Base-by-base conservation (phyloP, 2,113 vertebrate species). In the Dasyurus viverrinus region DNA sequence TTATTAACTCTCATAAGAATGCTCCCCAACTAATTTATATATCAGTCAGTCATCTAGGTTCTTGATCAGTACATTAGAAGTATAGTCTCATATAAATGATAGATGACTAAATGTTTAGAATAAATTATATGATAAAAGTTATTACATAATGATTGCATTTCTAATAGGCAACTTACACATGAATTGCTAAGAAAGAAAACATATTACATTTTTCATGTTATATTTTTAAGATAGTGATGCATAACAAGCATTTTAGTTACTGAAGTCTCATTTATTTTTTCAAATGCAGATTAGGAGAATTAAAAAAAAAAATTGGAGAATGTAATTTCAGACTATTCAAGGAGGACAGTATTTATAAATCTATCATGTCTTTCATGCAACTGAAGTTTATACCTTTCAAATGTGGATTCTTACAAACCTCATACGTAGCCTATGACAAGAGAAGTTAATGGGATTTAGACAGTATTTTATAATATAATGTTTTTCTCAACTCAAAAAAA, bases 41-140 rank as follows among this genome's bases (percentile, higher is more conserved):
- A 47, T 90, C 93, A 94, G 11, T 91, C 54, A 94, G 11, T 91
- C 60, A 94, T 50, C 2, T 90, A 24, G 19, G 60, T 95, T 90
- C 47, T 93, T 22, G 53, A 68, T 46, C 23, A 36, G 36, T 16
- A 52, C 92, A 92, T 91, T 89, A 94, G 55, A 36, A 55, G 90
- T 90, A 5, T 47, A 94, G 23, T 22, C 47, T 95, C 25, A 95
- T 90, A 42, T 90, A 16, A 92, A 92, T 93, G 89, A 91, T n/a
- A 94, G n/a, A 97, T 89, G 89, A 95, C 36, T 94, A 95, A 97
- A 91, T 95, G 9, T 97, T 97, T 95, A 89, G 57, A 76, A 68
- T 96, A 95, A 97, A 97, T 97, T 95, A 95, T 48, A 26, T 96
- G 92, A 97, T 95, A 97, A 76, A 90, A 94, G 23, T 95, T 95